Conservation (phyloP, 1,140 invertebrate species). For the Lasaia peninsularis region DNA sequence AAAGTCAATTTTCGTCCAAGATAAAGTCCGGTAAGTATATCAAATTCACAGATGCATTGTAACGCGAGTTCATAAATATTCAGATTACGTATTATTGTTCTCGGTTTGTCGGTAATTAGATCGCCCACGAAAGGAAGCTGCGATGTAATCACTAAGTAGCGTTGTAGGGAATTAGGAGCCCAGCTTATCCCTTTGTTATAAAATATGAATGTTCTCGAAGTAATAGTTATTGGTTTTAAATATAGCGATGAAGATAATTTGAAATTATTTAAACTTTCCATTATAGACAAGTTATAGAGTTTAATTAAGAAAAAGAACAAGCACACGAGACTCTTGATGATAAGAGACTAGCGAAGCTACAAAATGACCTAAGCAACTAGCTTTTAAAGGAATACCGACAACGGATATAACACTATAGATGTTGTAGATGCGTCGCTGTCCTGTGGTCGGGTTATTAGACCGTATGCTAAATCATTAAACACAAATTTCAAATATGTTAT, state of each 20-base stretch:
- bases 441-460: no score
- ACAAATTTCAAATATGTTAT: no score
- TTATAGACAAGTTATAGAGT: no score
- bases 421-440: no score
- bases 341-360: no score
- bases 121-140: conserved; percentile 71
- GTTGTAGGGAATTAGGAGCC: conserved; percentile 59
- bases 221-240: not conserved
- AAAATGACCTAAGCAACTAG: conserved; percentile 2
- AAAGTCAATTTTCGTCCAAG: conserved; percentile 73
- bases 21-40: conserved; percentile 66
- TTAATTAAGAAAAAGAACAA: no score
- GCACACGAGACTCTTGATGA: no score
- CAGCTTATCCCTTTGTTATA: conserved; percentile 17
- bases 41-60: conserved; percentile 66
- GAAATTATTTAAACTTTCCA: no score
- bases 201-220: not conserved
- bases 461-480: no score
- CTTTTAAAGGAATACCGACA: conserved; percentile 3
- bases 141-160: conserved; percentile 62
- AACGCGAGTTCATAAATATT: conserved; percentile 66
- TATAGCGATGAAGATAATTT: no score
- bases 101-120: conserved; percentile 74
- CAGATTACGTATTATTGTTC: conserved; percentile 74
- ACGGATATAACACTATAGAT: conserved; percentile 11